Evolutionary conservation across 2,113 vertebrate genomes (phyloP).

Genomic region (Phylloscopus trochilus): DNA sequence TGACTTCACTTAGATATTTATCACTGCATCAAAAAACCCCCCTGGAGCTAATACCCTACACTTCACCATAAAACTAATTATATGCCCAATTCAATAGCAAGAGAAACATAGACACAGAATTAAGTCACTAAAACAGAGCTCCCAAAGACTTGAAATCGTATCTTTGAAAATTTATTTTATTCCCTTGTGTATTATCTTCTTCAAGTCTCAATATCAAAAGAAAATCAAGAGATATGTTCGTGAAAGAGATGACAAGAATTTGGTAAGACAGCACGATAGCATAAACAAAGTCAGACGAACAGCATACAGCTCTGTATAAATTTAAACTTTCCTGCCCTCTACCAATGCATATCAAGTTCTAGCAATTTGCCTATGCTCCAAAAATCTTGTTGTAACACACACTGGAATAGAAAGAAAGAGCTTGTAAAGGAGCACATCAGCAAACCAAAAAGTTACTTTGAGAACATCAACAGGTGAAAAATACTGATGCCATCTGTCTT

Average conservation of each 20-base stretch:
- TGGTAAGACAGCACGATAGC: rapidly evolving
- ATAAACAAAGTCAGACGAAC: neutral
- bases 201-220: neutral
- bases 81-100: neutral
- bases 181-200: neutral
- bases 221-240: neutral
- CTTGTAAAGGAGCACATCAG: neutral
- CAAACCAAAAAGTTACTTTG: neutral
- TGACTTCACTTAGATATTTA: neutral
- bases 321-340: neutral
- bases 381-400: neutral
- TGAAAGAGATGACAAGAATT: neutral
- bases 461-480: neutral
- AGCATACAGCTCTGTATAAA: neutral
- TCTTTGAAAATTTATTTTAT: neutral
- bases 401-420: neutral
- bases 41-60: neutral
- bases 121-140: neutral
- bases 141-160: rapidly evolving
- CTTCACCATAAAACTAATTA: neutral
- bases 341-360: neutral
- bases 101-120: neutral
- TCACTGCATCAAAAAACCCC: neutral
- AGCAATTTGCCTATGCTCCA: rapidly evolving
- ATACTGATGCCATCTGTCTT: neutral